Conservation (phyloP, 1,140 invertebrate species). For the Brachionus koreanus region DNA sequence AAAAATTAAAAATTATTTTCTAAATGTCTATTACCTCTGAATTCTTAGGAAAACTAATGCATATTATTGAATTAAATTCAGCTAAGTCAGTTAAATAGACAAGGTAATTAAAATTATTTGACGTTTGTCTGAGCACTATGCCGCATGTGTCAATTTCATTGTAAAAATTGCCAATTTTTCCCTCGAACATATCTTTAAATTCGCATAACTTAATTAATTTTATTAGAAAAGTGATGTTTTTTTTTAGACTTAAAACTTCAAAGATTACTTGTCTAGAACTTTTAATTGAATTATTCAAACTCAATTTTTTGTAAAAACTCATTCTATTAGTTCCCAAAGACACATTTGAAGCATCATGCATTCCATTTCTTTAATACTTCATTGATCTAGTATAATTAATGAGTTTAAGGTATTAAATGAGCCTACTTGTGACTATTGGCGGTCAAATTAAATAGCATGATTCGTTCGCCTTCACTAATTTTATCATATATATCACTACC, state of each 20-base stretch:
- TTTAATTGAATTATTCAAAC: neutral
- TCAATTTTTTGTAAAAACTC: constrained; percentile 21
- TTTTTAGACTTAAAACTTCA: neutral
- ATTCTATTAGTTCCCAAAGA: constrained; percentile 9
- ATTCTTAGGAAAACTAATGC: constrained; percentile 19
- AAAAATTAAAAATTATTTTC: too few relatives aligned
- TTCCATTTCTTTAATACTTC: constrained; percentile 17
- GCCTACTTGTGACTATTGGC: constrained; percentile 11
- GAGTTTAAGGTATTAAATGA: neutral
- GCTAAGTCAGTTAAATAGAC: constrained; percentile 26
- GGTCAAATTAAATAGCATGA: constrained; percentile 14
- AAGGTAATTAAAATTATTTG: constrained; percentile 1
- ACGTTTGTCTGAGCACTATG: neutral
- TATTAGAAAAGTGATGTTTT: neutral
- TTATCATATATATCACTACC: neutral
- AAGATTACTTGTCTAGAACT: neutral
- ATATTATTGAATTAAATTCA: constrained; percentile 35
- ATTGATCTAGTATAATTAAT: constrained; percentile 3
- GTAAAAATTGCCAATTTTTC: neutral
- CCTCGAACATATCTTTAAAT: neutral
- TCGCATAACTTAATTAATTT: neutral
- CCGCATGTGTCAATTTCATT: constrained; percentile 37
- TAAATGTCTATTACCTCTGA: neutral
- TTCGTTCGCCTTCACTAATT: constrained; percentile 6
- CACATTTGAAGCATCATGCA: constrained; percentile 1